Conservation (phyloP, 2,888 invertebrate genomes). For the Plagodis pulveraria region DNA sequence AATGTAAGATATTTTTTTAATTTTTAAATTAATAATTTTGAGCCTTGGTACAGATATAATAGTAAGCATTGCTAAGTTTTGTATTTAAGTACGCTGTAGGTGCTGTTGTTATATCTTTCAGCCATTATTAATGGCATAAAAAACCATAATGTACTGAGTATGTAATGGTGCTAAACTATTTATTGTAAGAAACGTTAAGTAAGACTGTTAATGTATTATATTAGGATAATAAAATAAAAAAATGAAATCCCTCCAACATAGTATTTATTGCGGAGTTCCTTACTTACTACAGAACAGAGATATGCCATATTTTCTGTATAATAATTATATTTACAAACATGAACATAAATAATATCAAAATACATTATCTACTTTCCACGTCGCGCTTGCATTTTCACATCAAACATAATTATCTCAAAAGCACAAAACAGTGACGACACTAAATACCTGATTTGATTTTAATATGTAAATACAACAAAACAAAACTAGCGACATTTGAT, state of each 20-base stretch:
- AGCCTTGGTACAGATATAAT: too few species aligned
- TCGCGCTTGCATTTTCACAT: slow-evolving; percentile 37
- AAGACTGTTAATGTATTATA: slow-evolving; percentile 14
- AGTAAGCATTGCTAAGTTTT: too few species aligned
- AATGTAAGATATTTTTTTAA: too few species aligned
- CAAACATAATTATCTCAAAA: slow-evolving; percentile 6
- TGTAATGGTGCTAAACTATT: background rate
- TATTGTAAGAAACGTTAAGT: slow-evolving; percentile 8
- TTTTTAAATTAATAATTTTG: too few species aligned
- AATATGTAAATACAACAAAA: background rate
- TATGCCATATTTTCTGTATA: slow-evolving; percentile 75
- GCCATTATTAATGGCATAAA: too few species aligned
- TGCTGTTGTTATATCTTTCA: too few species aligned
- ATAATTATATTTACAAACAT: slow-evolving; percentile 77
- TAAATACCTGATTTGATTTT: slow-evolving; percentile 17
- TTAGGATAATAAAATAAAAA: slow-evolving; percentile 56
- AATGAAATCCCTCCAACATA: slow-evolving; percentile 58
- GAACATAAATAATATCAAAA: slow-evolving; percentile 83
- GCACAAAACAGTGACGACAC: slow-evolving; percentile 30
- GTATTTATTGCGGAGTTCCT: slow-evolving; percentile 73
- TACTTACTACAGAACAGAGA: slow-evolving; percentile 80
- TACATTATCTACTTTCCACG: slow-evolving; percentile 61
- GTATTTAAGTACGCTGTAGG: too few species aligned
- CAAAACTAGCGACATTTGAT: too few species aligned
- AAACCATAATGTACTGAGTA: background rate